A percentile compares a stretch with the other conserved stretches of the same genome.
Conservation (phyloP, 2,797 vertebrate species). For the Alcedo quadribrachys region DNA sequence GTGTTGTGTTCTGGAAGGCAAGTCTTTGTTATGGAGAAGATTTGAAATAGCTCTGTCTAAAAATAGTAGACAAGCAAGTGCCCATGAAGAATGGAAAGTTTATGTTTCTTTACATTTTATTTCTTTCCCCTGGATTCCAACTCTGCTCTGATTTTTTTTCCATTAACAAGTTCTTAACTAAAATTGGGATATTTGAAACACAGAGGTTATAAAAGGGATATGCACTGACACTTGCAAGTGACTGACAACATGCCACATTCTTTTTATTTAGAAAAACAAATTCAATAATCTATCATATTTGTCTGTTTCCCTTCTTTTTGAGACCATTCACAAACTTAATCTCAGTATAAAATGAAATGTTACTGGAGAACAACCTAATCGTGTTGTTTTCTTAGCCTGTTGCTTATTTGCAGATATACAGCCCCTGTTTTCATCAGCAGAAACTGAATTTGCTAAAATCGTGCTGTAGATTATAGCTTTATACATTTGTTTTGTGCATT, state of each 20-base stretch:
- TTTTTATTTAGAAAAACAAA: background rate
- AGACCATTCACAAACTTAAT: background rate
- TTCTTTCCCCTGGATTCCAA: background rate
- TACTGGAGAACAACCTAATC: background rate
- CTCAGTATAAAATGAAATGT: background rate
- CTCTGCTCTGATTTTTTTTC: background rate
- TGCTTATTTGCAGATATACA: background rate
- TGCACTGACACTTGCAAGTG: background rate
- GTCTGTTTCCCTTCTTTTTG: background rate
- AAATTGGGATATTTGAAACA: background rate
- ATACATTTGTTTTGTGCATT: background rate
- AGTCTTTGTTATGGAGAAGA: constrained; percentile 11
- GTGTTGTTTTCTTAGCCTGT: background rate
- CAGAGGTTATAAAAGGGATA: background rate
- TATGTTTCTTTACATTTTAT: constrained; percentile 36
- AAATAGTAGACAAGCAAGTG: constrained; percentile 56
- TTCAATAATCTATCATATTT: background rate
- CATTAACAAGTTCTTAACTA: background rate
- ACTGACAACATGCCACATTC: background rate
- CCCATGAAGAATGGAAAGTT: constrained; percentile 44
- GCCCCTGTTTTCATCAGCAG: background rate
- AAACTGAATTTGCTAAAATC: background rate
- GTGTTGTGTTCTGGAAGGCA: constrained; percentile 39
- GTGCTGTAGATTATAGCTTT: background rate
- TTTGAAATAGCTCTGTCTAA: constrained; percentile 48